Evolutionary conservation across 92 coral and sea anemone species (phyloP).

Genomic region (Bergia puertoricense): DNA sequence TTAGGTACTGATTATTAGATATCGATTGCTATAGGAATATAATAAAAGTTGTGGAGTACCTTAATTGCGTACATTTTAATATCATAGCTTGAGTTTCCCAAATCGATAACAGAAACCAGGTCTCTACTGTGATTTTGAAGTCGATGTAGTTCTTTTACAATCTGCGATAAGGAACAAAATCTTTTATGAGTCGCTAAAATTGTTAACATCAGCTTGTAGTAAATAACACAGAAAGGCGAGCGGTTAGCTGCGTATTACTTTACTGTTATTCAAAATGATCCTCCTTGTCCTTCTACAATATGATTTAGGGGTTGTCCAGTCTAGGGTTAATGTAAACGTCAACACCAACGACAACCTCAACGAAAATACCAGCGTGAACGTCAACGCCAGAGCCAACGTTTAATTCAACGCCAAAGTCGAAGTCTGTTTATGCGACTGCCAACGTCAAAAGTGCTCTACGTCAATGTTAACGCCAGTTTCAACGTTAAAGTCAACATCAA

Average conservation of each 20-base stretch:
- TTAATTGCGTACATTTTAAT: slow-evolving; percentile 73
- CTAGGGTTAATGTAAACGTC: too few species aligned
- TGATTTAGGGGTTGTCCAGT: too few species aligned
- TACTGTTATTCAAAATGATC: too few species aligned
- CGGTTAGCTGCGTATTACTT: background rate
- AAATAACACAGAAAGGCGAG: background rate
- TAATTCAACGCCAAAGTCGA: too few species aligned
- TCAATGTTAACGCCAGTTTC: too few species aligned
- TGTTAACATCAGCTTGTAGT: background rate
- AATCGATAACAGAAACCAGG: slow-evolving; percentile 51
- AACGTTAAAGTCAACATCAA: too few species aligned
- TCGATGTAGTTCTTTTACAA: slow-evolving; percentile 69
- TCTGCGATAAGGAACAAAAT: slow-evolving; percentile 45
- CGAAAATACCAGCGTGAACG: too few species aligned
- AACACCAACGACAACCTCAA: too few species aligned
- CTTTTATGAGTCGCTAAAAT: background rate
- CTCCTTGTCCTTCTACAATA: too few species aligned
- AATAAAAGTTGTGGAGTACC: slow-evolving; percentile 51
- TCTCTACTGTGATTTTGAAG: slow-evolving; percentile 47
- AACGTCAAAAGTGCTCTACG: too few species aligned
- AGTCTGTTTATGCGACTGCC: too few species aligned
- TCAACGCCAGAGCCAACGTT: too few species aligned
- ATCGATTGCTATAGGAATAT: background rate
- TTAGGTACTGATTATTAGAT: background rate
- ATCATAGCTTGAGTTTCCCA: slow-evolving; percentile 84